A percentile compares a stretch with the other conserved stretches of the same genome.
These are phyloP conservation scores for Notodromas monacha DNA, from an alignment of 2,888 invertebrate species.

Conservation along the genomic window DNA sequence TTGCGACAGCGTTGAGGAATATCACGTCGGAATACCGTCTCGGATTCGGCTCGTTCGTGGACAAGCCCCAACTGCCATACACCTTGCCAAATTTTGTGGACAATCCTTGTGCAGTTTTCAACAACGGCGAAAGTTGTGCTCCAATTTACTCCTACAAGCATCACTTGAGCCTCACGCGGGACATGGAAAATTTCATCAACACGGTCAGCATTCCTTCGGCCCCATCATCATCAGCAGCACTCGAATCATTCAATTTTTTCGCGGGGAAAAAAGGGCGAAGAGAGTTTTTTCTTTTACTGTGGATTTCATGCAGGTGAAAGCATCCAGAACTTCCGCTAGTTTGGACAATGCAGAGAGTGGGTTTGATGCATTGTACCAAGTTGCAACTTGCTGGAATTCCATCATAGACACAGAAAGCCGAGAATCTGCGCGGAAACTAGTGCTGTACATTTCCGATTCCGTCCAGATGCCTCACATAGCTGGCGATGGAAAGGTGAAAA, in stretches of 20 bases:
- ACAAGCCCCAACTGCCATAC: not conserved
- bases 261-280: no score
- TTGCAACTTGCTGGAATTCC: conserved; percentile 23
- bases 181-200: not conserved
- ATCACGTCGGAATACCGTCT: not conserved
- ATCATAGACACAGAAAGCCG: no score
- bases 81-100: not conserved
- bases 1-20: not conserved
- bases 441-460: conserved; percentile 23
- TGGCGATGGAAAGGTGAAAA: conserved; percentile 22
- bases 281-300: no score
- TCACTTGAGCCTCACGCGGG: conserved; percentile 1
- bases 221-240: no score
- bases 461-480: conserved; percentile 21
- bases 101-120: not conserved
- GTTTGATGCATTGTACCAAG: conserved; percentile 24
- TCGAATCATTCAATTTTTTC: no score
- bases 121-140: no score
- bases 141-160: not conserved
- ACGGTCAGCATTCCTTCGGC: no score
- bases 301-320: conserved; percentile 9
- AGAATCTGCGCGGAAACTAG: conserved; percentile 19
- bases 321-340: conserved; percentile 20
- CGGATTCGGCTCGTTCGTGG: conserved; percentile 2
- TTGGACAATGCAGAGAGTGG: conserved; percentile 25